These are phyloP conservation scores for Mercenaria mercenaria DNA, from an alignment of 1,140 invertebrate species.

Conservation along the genomic window DNA sequence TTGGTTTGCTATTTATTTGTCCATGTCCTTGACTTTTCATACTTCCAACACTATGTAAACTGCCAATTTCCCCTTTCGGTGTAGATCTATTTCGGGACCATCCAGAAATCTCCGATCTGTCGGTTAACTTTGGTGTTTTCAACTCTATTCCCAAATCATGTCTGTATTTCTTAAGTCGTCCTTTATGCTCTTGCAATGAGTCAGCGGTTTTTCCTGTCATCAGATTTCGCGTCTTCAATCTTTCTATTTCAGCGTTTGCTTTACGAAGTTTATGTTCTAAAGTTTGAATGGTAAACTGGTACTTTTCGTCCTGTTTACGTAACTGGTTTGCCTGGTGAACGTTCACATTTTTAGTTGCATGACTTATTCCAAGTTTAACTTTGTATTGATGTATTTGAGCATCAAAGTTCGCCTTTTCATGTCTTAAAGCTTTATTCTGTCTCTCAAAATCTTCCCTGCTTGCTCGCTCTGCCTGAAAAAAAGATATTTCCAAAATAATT, in stretches of 20 bases:
- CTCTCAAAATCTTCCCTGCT: constrained; percentile 43
- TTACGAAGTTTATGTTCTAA: constrained; percentile 36
- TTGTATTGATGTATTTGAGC: constrained; percentile 46
- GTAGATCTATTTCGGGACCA: constrained; percentile 31
- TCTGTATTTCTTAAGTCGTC: constrained; percentile 30
- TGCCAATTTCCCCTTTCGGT: background rate
- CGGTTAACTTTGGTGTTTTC: constrained; percentile 5
- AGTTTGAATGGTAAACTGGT: constrained; percentile 18
- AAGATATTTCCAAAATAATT: too few relatives aligned
- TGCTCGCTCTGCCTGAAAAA: constrained; percentile 49
- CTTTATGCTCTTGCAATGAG: constrained; percentile 48
- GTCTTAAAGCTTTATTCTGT: constrained; percentile 7
- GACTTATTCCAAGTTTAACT: constrained; percentile 51
- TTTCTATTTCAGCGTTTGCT: constrained; percentile 46
- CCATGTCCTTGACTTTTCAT: background rate
- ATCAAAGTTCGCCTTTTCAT: constrained; percentile 34
- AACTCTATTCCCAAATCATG: constrained; percentile 43
- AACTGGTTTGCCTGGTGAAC: constrained; percentile 30
- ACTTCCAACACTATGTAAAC: constrained; percentile 33
- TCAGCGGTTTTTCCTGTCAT: constrained; percentile 53
- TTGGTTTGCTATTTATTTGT: background rate
- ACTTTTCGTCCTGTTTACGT: constrained; percentile 47
- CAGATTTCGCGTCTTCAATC: constrained; percentile 6
- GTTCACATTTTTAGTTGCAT: constrained; percentile 56
- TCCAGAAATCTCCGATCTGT: background rate